Evolutionary conservation across 2,888 invertebrate species (phyloP).

Genomic region (Tetropium fuscum): DNA sequence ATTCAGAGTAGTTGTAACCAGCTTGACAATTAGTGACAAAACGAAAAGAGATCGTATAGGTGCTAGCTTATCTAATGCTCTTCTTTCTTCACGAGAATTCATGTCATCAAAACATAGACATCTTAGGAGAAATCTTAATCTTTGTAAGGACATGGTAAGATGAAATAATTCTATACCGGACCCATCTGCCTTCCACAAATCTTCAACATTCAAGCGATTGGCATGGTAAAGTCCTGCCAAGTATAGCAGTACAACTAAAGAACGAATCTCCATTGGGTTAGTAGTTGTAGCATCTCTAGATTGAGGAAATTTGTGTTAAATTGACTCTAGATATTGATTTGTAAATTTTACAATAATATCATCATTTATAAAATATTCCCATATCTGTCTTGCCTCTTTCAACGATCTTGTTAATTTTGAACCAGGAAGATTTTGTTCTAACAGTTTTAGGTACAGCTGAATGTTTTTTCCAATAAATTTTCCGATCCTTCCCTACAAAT

Average conservation of each 20-base stretch:
- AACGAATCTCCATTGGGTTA: neutral
- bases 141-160: constrained; percentile 4
- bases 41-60: neutral
- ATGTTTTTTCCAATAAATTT: neutral
- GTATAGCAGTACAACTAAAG: too few species aligned
- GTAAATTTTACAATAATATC: neutral
- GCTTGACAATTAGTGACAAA: constrained; percentile 2
- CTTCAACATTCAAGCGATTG: constrained; percentile 23
- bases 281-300: neutral
- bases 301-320: neutral
- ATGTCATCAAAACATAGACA: constrained; percentile 9
- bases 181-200: constrained; percentile 29
- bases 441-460: neutral
- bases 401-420: neutral
- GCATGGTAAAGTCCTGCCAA: too few species aligned
- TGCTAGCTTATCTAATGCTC: constrained; percentile 13
- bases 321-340: neutral
- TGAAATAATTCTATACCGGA: neutral
- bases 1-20: constrained; percentile 16
- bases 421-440: neutral
- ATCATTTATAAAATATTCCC: too few species aligned
- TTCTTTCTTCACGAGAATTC: constrained; percentile 7
- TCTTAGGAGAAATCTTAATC: constrained; percentile 12
- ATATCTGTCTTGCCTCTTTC: neutral
- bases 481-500: neutral